Percentiles rank a stretch among this genome's conserved stretches.
Evolutionary conservation across 1,140 invertebrate genomes (phyloP).

Genomic region (Aphelenchoides besseyi): DNA sequence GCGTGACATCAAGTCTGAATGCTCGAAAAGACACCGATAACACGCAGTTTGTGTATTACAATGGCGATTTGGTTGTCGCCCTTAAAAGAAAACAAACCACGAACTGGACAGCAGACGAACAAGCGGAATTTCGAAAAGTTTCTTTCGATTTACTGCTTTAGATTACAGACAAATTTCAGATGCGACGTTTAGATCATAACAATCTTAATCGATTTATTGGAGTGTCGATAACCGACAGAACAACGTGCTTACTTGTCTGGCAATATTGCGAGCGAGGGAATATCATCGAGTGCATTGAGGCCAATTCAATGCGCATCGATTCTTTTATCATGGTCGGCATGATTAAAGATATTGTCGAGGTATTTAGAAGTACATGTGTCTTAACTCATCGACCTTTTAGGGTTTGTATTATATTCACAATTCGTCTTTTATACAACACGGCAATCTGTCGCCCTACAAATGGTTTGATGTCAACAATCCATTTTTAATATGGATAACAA

Average conservation of each 20-base stretch:
- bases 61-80: neutral
- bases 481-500: too few relatives aligned
- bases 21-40: neutral
- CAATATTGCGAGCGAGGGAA: neutral
- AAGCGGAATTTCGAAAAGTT: neutral
- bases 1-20: too few relatives aligned
- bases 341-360: slow-evolving; percentile 6
- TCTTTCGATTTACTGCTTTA: neutral
- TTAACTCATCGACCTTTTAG: slow-evolving; percentile 1
- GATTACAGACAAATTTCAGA: slow-evolving; percentile 1
- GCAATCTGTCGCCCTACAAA: slow-evolving; percentile 10
- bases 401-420: slow-evolving; percentile 24
- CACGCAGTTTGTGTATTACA: neutral
- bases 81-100: neutral
- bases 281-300: neutral
- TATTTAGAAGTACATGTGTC: neutral
- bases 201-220: neutral
- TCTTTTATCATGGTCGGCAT: neutral
- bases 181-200: neutral
- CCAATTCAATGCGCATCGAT: neutral
- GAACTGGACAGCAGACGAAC: neutral
- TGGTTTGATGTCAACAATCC: too few relatives aligned
- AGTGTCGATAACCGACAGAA: neutral
- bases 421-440: slow-evolving; percentile 13
- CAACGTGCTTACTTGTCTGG: neutral